Percentiles rank a stretch among this genome's conserved stretches.
phyloP scores from a whole-genome alignment of 2,113 vertebrate genomes.

The Hippocampus abdominalis region DNA sequence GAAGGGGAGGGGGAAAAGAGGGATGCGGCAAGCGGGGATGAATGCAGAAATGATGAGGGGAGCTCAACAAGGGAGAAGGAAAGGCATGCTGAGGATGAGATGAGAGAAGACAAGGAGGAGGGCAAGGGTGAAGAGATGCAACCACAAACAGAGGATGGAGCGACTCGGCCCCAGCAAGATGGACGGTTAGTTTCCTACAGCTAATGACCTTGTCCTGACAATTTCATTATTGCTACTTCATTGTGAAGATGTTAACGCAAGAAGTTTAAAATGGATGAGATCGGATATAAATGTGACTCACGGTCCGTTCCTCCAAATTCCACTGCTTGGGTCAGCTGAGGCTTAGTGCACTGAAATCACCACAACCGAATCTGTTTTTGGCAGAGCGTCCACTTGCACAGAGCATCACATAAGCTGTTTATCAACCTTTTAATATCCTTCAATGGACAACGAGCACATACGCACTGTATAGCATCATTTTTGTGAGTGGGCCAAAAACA shows the following conservation, averaged over 20 bases:
- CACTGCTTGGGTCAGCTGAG: neutral
- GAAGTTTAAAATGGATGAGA: neutral
- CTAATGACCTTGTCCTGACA: neutral
- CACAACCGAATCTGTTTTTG: constrained; percentile 6
- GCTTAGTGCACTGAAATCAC: neutral
- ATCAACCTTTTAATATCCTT: constrained; percentile 4
- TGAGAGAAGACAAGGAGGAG: constrained; percentile 35
- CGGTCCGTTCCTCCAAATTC: neutral
- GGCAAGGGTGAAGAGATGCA: constrained; percentile 32
- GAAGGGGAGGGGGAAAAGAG: constrained; percentile 32
- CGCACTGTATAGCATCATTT: neutral
- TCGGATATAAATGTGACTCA: neutral
- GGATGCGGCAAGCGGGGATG: constrained; percentile 19
- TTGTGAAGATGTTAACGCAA: neutral
- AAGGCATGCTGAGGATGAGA: constrained; percentile 21
- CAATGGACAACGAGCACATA: neutral
- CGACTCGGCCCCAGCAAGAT: constrained; percentile 27
- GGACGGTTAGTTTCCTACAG: constrained; percentile 44
- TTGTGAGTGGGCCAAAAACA: neutral
- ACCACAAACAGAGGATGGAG: constrained; percentile 23
- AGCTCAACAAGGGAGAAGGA: constrained; percentile 26
- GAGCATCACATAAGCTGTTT: constrained; percentile 10
- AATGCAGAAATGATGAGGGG: constrained; percentile 26
- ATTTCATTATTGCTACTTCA: neutral
- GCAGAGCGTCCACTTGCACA: neutral